Conservation (phyloP, 2,113 vertebrate genomes). For the Callipepla californica region DNA sequence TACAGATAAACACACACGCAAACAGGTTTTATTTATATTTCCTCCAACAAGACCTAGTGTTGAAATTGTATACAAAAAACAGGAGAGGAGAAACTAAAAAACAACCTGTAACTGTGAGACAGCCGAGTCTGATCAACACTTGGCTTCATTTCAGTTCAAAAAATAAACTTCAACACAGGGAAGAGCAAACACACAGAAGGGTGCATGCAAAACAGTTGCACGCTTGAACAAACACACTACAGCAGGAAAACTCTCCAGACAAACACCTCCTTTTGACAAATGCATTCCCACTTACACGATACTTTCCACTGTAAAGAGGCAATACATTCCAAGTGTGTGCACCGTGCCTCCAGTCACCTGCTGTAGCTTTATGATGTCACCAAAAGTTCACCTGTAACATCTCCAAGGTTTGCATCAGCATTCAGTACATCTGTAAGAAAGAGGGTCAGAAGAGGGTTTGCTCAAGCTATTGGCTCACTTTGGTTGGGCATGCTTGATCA, state of each 20-base stretch:
- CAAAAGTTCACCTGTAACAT: background rate
- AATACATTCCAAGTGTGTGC: background rate
- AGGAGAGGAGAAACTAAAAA: background rate
- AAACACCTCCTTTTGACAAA: background rate
- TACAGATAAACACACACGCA: background rate
- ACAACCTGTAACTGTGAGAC: background rate
- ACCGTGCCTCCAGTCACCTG: background rate
- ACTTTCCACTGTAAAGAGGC: background rate
- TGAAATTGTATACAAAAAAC: background rate
- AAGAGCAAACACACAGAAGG: background rate
- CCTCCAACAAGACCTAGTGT: background rate
- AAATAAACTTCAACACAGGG: background rate
- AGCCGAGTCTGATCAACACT: background rate
- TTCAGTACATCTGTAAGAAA: background rate
- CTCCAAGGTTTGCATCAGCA: background rate
- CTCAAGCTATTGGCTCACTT: background rate
- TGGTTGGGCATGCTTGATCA: background rate
- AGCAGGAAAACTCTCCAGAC: background rate
- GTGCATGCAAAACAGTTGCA: background rate
- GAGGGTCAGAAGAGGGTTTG: background rate
- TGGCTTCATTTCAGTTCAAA: background rate
- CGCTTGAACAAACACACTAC: background rate
- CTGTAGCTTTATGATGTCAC: background rate
- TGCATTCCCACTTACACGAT: background rate
- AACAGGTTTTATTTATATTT: background rate